Evolutionary conservation across 2,888 invertebrate species (phyloP).

Genomic region (Platynereis dumerilii): DNA sequence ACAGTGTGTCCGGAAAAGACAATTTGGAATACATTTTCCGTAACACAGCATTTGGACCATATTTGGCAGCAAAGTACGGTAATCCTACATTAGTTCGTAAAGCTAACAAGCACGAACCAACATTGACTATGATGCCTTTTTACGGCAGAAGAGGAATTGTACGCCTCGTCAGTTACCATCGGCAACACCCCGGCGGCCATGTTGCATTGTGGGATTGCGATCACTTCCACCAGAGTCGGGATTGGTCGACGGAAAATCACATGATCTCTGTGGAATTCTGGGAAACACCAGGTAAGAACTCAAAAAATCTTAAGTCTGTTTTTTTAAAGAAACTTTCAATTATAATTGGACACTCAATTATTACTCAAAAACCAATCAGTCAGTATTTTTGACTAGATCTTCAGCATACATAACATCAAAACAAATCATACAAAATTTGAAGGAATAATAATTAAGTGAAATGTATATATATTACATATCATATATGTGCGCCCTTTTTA

Average conservation of each 20-base stretch:
- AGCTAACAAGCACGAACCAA: constrained; percentile 39
- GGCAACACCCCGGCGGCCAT: constrained; percentile 53
- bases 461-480: too few relatives aligned
- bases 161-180: constrained; percentile 55
- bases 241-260: constrained; percentile 53
- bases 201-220: constrained; percentile 61
- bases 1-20: constrained; percentile 48
- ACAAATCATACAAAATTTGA: too few relatives aligned
- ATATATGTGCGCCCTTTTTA: too few relatives aligned
- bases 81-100: constrained; percentile 46
- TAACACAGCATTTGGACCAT: constrained; percentile 59
- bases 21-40: constrained; percentile 55
- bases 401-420: too few relatives aligned
- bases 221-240: constrained; percentile 57
- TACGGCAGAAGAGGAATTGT: constrained; percentile 57
- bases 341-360: too few relatives aligned
- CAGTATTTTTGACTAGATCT: too few relatives aligned
- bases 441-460: too few relatives aligned
- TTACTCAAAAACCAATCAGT: too few relatives aligned
- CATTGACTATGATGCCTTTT: constrained; percentile 49
- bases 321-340: neutral
- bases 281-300: constrained; percentile 55
- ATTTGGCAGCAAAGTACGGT: constrained; percentile 57
- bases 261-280: constrained; percentile 60
- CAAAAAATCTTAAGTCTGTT: neutral